Evolutionary conservation across 23 tunicate genomes (phyloP), one percentile per base, ranked within the genome.

Genomic region (Diplosoma virens): DNA sequence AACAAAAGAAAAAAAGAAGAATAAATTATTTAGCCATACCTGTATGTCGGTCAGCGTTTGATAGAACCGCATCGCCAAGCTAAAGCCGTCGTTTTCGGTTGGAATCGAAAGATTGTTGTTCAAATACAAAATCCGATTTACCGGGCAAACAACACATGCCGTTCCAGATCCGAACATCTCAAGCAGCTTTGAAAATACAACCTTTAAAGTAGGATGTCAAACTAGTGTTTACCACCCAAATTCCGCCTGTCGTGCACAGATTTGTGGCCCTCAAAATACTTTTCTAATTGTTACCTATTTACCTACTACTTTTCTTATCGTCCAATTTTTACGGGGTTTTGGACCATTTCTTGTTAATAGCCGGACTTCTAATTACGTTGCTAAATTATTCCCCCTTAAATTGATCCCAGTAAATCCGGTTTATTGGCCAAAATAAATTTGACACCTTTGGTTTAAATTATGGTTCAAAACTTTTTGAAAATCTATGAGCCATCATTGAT

Each of bases 131-230:
- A 78, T 70, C 21, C 80, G 58, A 16, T 78, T 72, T 5, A 78
- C 81, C 4, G 82, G 82, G 25, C 56, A 41, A 21, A 78, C 80
- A 17, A 32, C 80, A 67, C 80, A 78, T 18, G 82, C 82, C 17
- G 82, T 78, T 14, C 82, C 82, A 32, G 82, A 24, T 22, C 82
- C 82, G 71, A 78, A 78, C 31, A 78, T 36, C 66, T 78, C 82
- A 18, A 37, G 23, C 16, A 71, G 21, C 77, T 71, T 7, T 27
- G 14, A 27, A 66, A 27, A 46, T 11, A 46, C 52, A 16, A 11
- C 16, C 16, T 11, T 16, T 16, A 46, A 46, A 16, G 16, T 16
- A 11, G 52, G 11, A 46, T 14, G 52, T 46, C 16, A 11, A 16
- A 16, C 16, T 46, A n/a, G n/a, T n/a, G n/a, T n/a, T n/a, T n/a